Evolutionary conservation across 2,797 vertebrate species (phyloP), one percentile per base, ranked within the genome.

Genomic region (Limosa lapponica): DNA sequence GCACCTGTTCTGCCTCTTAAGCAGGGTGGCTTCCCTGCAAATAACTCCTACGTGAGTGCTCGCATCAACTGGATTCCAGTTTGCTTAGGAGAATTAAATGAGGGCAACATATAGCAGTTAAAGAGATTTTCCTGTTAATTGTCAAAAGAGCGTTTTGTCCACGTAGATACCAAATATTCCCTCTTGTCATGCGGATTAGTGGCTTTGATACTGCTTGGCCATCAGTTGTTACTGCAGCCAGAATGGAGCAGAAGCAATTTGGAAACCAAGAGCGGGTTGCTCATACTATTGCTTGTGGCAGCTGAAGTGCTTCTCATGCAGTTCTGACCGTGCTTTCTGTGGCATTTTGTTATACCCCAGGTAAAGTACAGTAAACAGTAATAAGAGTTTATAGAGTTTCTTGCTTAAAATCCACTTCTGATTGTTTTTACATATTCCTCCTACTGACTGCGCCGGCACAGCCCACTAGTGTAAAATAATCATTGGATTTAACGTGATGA

Each of bases 1-100:
- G 82, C 95, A 97, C 80, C 95, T 97, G 96, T 94, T 96, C 81
- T 93, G 43, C 73, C 88, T 87, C 41, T 80, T 89, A 86, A 70
- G 81, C 58, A 84, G 80, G 51, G 27, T 84, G 58, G 57, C 87
- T 95, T 94, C 83, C 1, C 0, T 64, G 87, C 64, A 92, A 89
- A 44, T 90, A 87, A 59, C 80, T 96, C 58, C 30, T 62, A 7
- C 54, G 30, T 75, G 55, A 88, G 54, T 19, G 32, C 73, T 93
- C 3, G 0, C 69, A 70, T 87, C 65, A 65, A 64, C 51, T 77
- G 73, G 54, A 61, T 87, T 82, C 80, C 89, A 41, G 28, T 91
- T 92, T 89, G 74, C 69, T 86, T 48, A 77, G 79, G 74, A 82
- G 73, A 93, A 67, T 34, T 54, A 88, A 69, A 64, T 46, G 59